These are phyloP conservation scores for Alethe diademata DNA, from an alignment of 2,113 vertebrate genomes.

Conservation along the genomic window DNA sequence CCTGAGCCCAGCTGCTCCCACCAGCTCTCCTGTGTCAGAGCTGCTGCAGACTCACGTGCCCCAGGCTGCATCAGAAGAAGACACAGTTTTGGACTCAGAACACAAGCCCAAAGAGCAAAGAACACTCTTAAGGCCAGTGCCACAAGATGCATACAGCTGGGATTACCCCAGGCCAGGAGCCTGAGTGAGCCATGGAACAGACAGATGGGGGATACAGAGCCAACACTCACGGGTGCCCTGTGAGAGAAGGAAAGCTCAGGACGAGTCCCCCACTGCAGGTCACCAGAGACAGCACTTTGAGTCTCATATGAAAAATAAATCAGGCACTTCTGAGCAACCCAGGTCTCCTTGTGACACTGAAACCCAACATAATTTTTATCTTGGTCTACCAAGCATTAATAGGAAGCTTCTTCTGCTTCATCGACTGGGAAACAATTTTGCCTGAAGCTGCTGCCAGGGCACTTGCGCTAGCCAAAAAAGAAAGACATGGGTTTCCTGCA, in stretches of 20 bases:
- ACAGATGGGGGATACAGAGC: not conserved
- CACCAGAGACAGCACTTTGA: not conserved
- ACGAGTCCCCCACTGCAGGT: not conserved
- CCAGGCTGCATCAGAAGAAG: not conserved
- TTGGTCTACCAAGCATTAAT: not conserved
- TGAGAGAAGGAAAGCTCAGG: not conserved
- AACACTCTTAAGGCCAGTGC: not conserved
- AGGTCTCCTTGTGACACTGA: not conserved
- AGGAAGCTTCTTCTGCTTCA: not conserved
- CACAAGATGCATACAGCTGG: not conserved
- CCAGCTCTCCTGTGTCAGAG: rapidly evolving
- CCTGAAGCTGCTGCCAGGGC: not conserved
- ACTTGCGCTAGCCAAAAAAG: not conserved
- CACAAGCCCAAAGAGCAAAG: not conserved
- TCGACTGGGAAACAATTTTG: not conserved
- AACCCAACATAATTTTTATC: not conserved
- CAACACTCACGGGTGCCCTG: rapidly evolving
- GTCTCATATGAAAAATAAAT: not conserved
- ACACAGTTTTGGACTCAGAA: rapidly evolving
- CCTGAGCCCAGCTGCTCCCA: not conserved
- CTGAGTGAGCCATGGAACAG: not conserved
- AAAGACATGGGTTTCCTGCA: not conserved
- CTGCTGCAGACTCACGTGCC: not conserved
- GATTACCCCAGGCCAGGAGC: rapidly evolving
- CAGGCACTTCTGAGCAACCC: not conserved